phyloP scores from a whole-genome alignment of 2,113 vertebrate genomes.

The Meriones unguiculatus region DNA sequence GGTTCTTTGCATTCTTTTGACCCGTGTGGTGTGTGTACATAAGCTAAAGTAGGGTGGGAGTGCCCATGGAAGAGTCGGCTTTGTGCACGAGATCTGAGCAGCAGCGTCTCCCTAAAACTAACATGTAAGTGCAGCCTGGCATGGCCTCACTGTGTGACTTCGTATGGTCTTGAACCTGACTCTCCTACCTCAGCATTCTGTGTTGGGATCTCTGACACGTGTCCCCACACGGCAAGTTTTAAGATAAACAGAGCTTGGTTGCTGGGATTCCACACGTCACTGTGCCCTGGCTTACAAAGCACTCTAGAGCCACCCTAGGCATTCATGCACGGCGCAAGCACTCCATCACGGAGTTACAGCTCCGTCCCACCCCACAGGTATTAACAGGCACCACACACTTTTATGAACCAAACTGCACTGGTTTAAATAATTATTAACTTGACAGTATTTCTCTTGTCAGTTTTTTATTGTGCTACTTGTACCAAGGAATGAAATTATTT shows the following conservation, averaged over 20 bases:
- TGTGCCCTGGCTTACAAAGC: no score
- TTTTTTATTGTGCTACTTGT: constrained; percentile 78
- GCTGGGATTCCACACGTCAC: no score
- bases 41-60: neutral
- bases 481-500: constrained; percentile 62
- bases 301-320: neutral
- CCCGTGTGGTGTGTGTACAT: no score
- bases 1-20: neutral
- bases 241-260: neutral
- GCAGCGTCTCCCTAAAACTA: neutral
- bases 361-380: neutral
- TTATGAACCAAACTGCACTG: neutral
- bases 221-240: neutral
- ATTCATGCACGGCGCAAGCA: neutral
- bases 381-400: constrained; percentile 7
- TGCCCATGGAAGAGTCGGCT: neutral
- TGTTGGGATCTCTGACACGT: neutral
- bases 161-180: neutral
- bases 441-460: constrained; percentile 64
- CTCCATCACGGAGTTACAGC: neutral
- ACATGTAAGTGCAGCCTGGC: neutral
- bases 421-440: constrained; percentile 59
- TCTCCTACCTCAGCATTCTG: neutral
- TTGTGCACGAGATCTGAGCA: neutral
- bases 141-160: neutral